Percentiles rank a stretch among this genome's conserved stretches.
Evolutionary conservation across 1,140 invertebrate genomes (phyloP).

Genomic region (Aphelenchoides besseyi): DNA sequence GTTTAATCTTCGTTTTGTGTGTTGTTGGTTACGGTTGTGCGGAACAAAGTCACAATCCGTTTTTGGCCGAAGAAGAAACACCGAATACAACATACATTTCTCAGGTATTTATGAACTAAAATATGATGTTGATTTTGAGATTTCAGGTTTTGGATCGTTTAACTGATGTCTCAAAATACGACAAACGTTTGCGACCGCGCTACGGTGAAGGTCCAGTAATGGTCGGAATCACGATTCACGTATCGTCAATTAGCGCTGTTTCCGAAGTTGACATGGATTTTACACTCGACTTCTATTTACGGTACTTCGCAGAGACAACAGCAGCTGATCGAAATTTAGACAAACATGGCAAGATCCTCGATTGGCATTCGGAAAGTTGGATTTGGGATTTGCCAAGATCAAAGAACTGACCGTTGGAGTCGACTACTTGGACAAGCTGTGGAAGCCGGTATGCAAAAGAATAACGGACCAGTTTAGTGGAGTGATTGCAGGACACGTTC

Average conservation of each 20-base stretch:
- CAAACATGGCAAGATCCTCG: slow-evolving; percentile 95
- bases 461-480: neutral
- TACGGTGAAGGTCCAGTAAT: slow-evolving; percentile 76
- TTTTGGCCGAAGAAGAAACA: slow-evolving; percentile 19
- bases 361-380: slow-evolving; percentile 77
- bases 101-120: neutral
- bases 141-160: slow-evolving; percentile 45
- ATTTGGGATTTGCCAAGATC: slow-evolving; percentile 76
- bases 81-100: slow-evolving; percentile 33
- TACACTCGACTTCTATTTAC: slow-evolving; percentile 93
- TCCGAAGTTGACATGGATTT: slow-evolving; percentile 71
- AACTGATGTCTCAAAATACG: slow-evolving; percentile 69
- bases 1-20: neutral
- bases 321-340: too few species aligned
- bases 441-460: slow-evolving; percentile 75
- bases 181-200: slow-evolving; percentile 93
- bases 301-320: too few species aligned
- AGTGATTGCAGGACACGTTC: slow-evolving; percentile 39
- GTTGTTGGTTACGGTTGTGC: slow-evolving; percentile 4
- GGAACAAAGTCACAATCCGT: slow-evolving; percentile 11
- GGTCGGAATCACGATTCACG: slow-evolving; percentile 59
- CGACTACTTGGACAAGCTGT: slow-evolving; percentile 92
- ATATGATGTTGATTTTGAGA: neutral
- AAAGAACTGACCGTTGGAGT: slow-evolving; percentile 69
- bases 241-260: slow-evolving; percentile 57